These are phyloP conservation scores for Serranus cabrilla DNA, from an alignment of 2,797 vertebrate genomes.

Conservation along the genomic window DNA sequence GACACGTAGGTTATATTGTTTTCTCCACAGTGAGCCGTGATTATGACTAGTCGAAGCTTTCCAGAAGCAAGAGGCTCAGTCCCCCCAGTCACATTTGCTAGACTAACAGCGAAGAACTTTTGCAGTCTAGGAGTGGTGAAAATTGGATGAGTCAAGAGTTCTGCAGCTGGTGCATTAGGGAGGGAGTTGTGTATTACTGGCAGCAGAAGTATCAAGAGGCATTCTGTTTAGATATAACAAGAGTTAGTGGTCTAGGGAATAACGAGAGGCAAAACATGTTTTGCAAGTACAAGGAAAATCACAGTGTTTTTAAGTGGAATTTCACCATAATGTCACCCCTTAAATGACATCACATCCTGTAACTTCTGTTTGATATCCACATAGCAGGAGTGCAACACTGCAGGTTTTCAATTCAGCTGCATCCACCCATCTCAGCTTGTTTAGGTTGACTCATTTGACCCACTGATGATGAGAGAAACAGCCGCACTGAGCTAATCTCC, in stretches of 20 bases:
- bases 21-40: conserved; percentile 6
- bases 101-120: not conserved
- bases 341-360: conserved; percentile 13
- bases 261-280: not conserved
- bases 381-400: not conserved
- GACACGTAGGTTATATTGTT: conserved; percentile 30
- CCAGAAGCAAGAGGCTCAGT: not conserved
- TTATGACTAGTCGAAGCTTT: conserved; percentile 7
- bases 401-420: conserved; percentile 1
- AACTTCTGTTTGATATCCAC: not conserved
- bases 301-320: not conserved
- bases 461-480: conserved; percentile 24
- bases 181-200: not conserved
- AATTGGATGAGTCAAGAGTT: not conserved
- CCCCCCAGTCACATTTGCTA: not conserved
- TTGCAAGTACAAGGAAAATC: not conserved
- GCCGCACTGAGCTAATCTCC: conserved; percentile 13
- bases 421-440: not conserved
- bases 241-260: not conserved
- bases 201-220: conserved; percentile 13
- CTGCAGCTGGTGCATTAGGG: not conserved
- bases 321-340: not conserved
- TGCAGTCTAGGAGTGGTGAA: conserved; percentile 7
- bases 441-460: conserved; percentile 19
- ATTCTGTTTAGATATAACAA: conserved; percentile 26